phyloP scores from a whole-genome alignment of 2,888 invertebrate species.

The Thymelicus acteon region DNA sequence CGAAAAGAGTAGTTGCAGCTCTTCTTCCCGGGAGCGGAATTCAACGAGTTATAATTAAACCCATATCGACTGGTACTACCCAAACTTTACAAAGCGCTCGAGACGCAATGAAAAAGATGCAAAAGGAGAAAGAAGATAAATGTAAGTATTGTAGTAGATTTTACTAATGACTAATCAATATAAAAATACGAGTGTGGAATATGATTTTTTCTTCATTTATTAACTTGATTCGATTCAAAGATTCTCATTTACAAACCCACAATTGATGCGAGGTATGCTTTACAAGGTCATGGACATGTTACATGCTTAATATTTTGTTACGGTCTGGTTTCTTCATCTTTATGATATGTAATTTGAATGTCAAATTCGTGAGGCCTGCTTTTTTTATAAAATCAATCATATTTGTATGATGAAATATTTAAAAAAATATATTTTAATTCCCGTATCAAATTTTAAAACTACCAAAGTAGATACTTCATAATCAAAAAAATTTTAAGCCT shows the following conservation, averaged over 20 bases:
- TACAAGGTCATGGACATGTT: conserved; percentile 27
- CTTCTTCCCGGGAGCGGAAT: conserved; percentile 76
- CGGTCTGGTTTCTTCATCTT: conserved; percentile 18
- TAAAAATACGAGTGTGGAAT: not conserved
- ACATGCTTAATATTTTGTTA: conserved; percentile 27
- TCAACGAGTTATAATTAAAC: conserved; percentile 69
- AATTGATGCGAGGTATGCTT: not conserved
- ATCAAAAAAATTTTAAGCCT: too few relatives aligned
- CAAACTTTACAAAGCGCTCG: conserved; percentile 60
- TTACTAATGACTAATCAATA: not conserved
- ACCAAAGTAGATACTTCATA: too few relatives aligned
- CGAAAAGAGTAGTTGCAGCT: conserved; percentile 69
- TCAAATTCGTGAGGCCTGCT: conserved; percentile 28
- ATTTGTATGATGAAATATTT: not conserved
- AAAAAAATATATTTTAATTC: too few relatives aligned
- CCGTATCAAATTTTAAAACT: too few relatives aligned
- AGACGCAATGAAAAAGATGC: conserved; percentile 61
- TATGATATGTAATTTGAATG: conserved; percentile 16
- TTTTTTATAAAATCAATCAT: not conserved
- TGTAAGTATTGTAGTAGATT: conserved; percentile 50
- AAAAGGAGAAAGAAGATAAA: conserved; percentile 56
- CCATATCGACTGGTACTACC: conserved; percentile 60
- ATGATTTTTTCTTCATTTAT: not conserved
- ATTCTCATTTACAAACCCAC: conserved; percentile 27
- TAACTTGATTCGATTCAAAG: conserved; percentile 11